Base-by-base conservation (phyloP, 2,888 invertebrate species). In the Ceramica pisi region DNA sequence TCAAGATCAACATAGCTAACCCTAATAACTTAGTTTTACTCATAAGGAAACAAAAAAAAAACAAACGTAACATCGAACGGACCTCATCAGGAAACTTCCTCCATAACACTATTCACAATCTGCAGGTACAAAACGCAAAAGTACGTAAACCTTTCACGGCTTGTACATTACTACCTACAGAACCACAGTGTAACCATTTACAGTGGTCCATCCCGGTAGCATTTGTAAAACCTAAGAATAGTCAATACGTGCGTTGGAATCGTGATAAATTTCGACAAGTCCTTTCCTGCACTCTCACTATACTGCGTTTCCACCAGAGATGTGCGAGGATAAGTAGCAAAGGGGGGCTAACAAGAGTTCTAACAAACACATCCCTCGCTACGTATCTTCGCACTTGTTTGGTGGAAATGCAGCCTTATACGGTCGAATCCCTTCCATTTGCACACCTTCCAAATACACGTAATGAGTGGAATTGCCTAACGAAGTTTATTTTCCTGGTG, bases 51-150 rank as follows among this genome's bases (percentile, higher is more conserved):
- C 64, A 60, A 82, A 78, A 70, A 74, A 79, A 78, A 73, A 67
- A 71, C 55, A 82, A 61, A 44, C 31, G 61, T 62, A 62, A 79
- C 72, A 72, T 82, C 79, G 81, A 67, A 70, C 66, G 67, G 81
- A 80, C 71, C 69, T 81, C 80, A 80, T 76, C 83, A 80, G 66
- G 63, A 69, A 75, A 76, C 70, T 83, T 69, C 50, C 53, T 14
- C 68, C 53, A 67, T 81, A 77, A 72, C 74, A 73, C 79, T 73
- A 59, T 69, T 80, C 80, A 70, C 84, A 84, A 77, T 71, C 84
- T 71, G 68, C 81, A 74, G 78, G 81, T 80, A 81, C 69, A 74
- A 71, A 76, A 73, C 69, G 69, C 74, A 80, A 68, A 77, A 81
- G 70, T 67, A 76, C 71, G 81, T 62, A 72, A 78, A 71, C 72